These are phyloP conservation scores for Trichonephila inaurata DNA, from an alignment of 1,140 invertebrate species.

Conservation along the genomic window DNA sequence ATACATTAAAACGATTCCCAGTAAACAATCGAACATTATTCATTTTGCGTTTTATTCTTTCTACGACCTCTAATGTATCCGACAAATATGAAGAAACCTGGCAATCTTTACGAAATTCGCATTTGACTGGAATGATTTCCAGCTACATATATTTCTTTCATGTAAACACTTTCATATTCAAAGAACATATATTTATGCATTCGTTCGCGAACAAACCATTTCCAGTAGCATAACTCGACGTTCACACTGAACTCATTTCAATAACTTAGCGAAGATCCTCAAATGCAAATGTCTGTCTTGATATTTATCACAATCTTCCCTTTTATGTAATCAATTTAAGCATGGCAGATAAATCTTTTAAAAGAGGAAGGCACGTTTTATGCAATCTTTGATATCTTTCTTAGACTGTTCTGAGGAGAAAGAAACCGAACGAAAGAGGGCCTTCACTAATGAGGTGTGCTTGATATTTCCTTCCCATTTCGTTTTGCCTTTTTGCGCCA, in stretches of 20 bases:
- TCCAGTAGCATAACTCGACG: not conserved
- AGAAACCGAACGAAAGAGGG: slow-evolving; percentile 34
- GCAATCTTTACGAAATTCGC: not conserved
- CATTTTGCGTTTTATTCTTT: not conserved
- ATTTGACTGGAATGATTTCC: slow-evolving; percentile 12
- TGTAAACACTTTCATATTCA: slow-evolving; percentile 38
- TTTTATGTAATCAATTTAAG: slow-evolving; percentile 70
- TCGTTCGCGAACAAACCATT: slow-evolving; percentile 27
- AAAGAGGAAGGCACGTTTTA: slow-evolving; percentile 47
- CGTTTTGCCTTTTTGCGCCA: slow-evolving; percentile 42
- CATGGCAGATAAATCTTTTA: slow-evolving; percentile 61
- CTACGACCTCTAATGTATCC: not conserved
- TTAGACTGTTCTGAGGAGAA: slow-evolving; percentile 17
- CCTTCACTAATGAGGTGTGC: slow-evolving; percentile 48
- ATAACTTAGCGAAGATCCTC: slow-evolving; percentile 53
- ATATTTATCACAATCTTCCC: slow-evolving; percentile 53
- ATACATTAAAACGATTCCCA: slow-evolving; percentile 32
- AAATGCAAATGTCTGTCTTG: slow-evolving; percentile 48
- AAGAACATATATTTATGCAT: slow-evolving; percentile 47
- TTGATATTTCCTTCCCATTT: slow-evolving; percentile 52
- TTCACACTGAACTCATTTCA: slow-evolving; percentile 37
- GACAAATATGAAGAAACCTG: not conserved
- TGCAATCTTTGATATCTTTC: slow-evolving; percentile 62
- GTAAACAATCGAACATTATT: slow-evolving; percentile 1
- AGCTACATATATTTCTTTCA: slow-evolving; percentile 40